These are phyloP conservation scores for Rhyzopertha dominica DNA, from an alignment of 1,140 invertebrate species.

Conservation along the genomic window DNA sequence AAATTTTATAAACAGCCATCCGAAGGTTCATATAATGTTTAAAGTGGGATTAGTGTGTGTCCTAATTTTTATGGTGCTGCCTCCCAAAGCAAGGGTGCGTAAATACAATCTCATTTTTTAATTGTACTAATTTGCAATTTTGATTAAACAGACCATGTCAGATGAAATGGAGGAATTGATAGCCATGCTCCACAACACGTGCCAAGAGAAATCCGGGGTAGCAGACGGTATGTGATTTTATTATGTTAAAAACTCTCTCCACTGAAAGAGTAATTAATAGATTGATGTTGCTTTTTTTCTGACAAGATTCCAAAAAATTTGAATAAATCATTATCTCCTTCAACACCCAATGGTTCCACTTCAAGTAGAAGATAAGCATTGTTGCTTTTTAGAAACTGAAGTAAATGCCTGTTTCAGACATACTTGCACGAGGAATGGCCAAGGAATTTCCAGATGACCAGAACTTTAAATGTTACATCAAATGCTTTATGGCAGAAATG, in stretches of 20 bases:
- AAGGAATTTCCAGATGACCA: conserved; percentile 22
- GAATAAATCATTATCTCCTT: too few species aligned
- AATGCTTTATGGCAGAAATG: conserved; percentile 43
- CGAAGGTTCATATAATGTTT: too few species aligned
- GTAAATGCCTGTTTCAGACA: background rate
- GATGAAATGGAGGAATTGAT: conserved; percentile 33
- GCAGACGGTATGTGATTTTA: conserved; percentile 22
- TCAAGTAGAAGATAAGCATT: too few species aligned
- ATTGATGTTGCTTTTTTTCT: conserved; percentile 3
- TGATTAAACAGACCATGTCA: conserved; percentile 26
- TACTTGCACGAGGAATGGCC: conserved; percentile 9
- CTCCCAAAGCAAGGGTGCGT: too few species aligned
- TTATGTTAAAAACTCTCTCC: background rate
- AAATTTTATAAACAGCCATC: too few species aligned
- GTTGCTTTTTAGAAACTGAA: too few species aligned
- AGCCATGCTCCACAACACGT: conserved; percentile 26
- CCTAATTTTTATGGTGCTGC: too few species aligned
- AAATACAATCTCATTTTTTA: too few species aligned
- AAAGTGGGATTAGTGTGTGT: too few species aligned
- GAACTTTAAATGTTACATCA: conserved; percentile 38
- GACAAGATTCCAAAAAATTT: background rate
- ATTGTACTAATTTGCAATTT: too few species aligned
- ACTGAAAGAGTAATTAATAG: background rate
- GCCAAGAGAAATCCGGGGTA: conserved; percentile 24
- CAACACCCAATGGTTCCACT: too few species aligned